Evolutionary conservation across 2,113 vertebrate genomes (phyloP), one percentile per base, ranked within the genome.

Genomic region (Heterotilapia buettikoferi): DNA sequence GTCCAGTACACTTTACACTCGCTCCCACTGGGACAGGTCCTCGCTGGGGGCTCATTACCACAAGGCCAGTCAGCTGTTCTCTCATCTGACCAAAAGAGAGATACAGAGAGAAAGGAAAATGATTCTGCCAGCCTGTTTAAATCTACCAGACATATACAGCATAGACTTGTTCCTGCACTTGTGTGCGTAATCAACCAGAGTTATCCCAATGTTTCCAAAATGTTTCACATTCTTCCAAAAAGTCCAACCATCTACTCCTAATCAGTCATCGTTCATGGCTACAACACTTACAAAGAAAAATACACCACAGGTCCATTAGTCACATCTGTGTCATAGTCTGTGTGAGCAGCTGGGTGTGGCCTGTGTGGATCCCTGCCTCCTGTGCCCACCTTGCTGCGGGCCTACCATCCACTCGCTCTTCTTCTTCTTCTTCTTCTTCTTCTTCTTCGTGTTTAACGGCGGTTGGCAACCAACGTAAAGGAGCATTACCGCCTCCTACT

Each of bases 1-100:
- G 96, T 97, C 98, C 98, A 99, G 91, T 98, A 98, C 21, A 96
- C 95, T 26, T 83, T 95, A 94, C 98, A 99, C 13, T 84, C 71
- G 0, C 97, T 97, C 4, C 96, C 97, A 0, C 96, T 97, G 45
- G 98, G 97, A 71, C 98, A 99, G 4, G 85, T 90, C 86, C 98
- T 96, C 47, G 98, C 97, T 0, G 98, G 97, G 9, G 94, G 85
- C 36, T 98, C 98, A 10, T 85, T 82, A 82, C 98, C 98, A 6
- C 98, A 99, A 2, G 98, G 98, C 90, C 97, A 98, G 59, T 98
- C 97, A 5, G 94, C 97, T 53, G 96, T 96, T 6, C 91, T 96
- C 3, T 98, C 97, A 26, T 92, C 98, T 99, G 93, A 79, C 2
- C 19, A 14, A 68, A 5, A 84, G 45, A 86, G 16, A 29, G 4